Percentiles rank a stretch among this genome's conserved stretches.
These are phyloP conservation scores for Adrianichthys oophorus DNA, from an alignment of 2,797 vertebrate species.

Conservation along the genomic window DNA sequence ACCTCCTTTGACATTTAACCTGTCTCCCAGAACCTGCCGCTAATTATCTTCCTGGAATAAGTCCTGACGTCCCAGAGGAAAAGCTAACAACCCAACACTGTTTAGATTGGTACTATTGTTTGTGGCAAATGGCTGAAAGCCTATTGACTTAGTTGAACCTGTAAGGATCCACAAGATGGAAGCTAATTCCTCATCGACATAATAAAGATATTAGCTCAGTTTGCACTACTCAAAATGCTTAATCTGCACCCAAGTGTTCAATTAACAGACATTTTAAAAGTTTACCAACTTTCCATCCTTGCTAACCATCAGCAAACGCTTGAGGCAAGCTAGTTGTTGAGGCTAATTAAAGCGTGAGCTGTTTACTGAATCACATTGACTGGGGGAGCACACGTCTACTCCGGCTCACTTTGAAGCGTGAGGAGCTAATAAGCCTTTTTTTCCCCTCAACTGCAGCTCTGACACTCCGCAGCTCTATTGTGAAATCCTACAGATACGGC, in stretches of 20 bases:
- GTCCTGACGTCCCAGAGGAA: constrained; percentile 23
- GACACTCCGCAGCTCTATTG: constrained; percentile 16
- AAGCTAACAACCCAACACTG: constrained; percentile 32
- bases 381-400: constrained; percentile 16
- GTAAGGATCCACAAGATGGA: background rate
- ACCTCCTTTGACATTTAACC: constrained; percentile 7
- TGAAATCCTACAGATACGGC: constrained; percentile 28
- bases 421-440: constrained; percentile 44
- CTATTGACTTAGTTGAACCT: constrained; percentile 2
- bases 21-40: constrained; percentile 4
- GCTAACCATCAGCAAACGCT: constrained; percentile 8
- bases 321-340: constrained; percentile 10
- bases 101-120: constrained; percentile 4
- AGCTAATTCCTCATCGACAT: constrained; percentile 5
- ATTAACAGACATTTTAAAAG: constrained; percentile 6
- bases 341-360: constrained; percentile 19
- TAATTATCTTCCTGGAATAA: constrained; percentile 54
- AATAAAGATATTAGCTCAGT: background rate
- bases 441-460: constrained; percentile 4
- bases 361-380: constrained; percentile 21
- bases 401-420: constrained; percentile 39
- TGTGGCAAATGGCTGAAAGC: constrained; percentile 7
- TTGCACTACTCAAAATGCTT: constrained; percentile 4
- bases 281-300: constrained; percentile 7
- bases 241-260: constrained; percentile 11